Evolutionary conservation across 2,888 invertebrate species (phyloP).

Genomic region (Philereme transversata): DNA sequence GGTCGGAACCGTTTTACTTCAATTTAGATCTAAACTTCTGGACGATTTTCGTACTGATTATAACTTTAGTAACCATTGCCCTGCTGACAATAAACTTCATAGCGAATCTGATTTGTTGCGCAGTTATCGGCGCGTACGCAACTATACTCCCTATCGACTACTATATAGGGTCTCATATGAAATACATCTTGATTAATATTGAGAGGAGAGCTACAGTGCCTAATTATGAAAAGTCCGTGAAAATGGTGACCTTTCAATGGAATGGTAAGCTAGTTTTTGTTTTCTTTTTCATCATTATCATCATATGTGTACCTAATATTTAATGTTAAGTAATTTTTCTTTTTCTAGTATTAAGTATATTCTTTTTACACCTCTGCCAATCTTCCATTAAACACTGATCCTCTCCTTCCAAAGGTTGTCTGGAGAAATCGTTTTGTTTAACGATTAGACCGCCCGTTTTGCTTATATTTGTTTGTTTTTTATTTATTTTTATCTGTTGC

Average conservation of each 20-base stretch:
- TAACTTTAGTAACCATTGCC: conserved; percentile 74
- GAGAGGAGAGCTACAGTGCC: conserved; percentile 85
- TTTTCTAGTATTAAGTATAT: no score
- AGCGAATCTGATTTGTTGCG: conserved; percentile 86
- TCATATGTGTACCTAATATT: background rate
- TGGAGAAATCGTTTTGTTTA: no score
- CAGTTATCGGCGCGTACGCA: conserved; percentile 86
- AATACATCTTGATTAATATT: conserved; percentile 87
- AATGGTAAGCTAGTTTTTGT: conserved; percentile 70
- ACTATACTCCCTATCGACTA: conserved; percentile 86
- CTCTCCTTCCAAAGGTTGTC: no score
- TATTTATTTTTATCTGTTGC: no score
- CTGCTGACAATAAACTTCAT: conserved; percentile 76
- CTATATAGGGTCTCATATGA: conserved; percentile 86
- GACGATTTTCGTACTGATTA: conserved; percentile 81
- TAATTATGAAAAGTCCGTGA: conserved; percentile 83
- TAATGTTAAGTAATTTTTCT: no score
- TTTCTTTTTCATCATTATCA: no score
- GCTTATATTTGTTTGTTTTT: no score
- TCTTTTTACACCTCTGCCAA: no score
- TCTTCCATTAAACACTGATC: no score
- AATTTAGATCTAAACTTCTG: conserved; percentile 85
- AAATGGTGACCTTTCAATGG: conserved; percentile 85
- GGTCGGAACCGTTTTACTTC: conserved; percentile 52
- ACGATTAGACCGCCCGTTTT: no score